Evolutionary conservation across 2,797 vertebrate species (phyloP).

Genomic region (Tarsius wallacei): DNA sequence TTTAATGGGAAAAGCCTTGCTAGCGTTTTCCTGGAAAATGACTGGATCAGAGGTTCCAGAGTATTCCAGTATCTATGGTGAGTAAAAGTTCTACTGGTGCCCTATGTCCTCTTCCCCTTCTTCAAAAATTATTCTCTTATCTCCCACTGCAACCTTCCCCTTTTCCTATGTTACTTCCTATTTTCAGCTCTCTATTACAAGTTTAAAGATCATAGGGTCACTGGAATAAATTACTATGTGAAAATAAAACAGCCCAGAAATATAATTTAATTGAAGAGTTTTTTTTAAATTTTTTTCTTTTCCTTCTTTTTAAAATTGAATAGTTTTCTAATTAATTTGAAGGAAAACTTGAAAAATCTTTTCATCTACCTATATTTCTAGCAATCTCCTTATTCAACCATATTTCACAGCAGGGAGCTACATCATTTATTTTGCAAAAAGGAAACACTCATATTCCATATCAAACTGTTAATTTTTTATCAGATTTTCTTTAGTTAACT

Average conservation of each 20-base stretch:
- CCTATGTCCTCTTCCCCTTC: neutral
- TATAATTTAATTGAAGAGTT: neutral
- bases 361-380: neutral
- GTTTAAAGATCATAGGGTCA: neutral
- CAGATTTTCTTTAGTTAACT: slow-evolving; percentile 17
- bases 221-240: neutral
- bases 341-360: slow-evolving; percentile 30
- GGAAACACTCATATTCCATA: neutral
- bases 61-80: too few species aligned
- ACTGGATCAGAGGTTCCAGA: neutral
- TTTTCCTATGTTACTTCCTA: neutral
- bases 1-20: slow-evolving; percentile 7
- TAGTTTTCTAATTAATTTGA: slow-evolving; percentile 28
- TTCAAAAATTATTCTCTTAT: neutral
- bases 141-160: neutral
- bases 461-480: neutral
- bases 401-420: neutral
- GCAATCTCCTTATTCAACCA: neutral
- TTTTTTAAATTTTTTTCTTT: too few species aligned
- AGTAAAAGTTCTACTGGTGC: neutral
- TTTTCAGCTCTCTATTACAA: neutral
- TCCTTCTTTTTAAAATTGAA: neutral
- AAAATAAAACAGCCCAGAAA: slow-evolving; percentile 48
- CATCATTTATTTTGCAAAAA: neutral
- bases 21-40: neutral